Conservation (phyloP, 2,888 invertebrate species). For the Eupithecia subfuscata region DNA sequence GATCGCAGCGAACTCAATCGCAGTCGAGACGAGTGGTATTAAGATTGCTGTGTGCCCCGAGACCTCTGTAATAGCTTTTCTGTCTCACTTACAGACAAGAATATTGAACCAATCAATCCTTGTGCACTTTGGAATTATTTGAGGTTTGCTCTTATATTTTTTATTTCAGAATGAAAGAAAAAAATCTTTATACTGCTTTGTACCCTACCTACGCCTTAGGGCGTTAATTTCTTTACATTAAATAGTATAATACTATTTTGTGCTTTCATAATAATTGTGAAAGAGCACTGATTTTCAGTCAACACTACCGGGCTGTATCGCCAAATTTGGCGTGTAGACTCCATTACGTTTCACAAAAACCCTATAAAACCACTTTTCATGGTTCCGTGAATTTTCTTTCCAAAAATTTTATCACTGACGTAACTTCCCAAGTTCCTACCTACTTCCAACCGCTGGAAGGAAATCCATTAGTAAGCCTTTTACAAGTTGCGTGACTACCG, state of each 20-base stretch:
- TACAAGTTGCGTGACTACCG: slow-evolving; percentile 33
- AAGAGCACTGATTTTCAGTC: too few relatives aligned
- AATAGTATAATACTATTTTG: too few relatives aligned
- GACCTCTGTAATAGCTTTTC: slow-evolving; percentile 33
- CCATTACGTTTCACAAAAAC: background rate
- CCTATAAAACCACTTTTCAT: background rate
- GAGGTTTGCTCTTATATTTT: background rate
- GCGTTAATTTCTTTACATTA: too few relatives aligned
- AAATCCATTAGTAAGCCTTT: slow-evolving; percentile 35
- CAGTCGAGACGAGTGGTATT: slow-evolving; percentile 28
- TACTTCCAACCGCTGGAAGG: slow-evolving; percentile 15
- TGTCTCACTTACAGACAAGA: slow-evolving; percentile 20
- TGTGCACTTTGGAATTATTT: slow-evolving; percentile 20
- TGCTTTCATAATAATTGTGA: too few relatives aligned
- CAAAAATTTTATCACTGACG: background rate
- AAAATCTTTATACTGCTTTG: background rate
- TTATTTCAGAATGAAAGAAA: too few relatives aligned
- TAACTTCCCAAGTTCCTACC: slow-evolving; percentile 1
- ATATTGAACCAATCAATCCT: slow-evolving; percentile 23
- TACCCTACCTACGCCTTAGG: too few relatives aligned
- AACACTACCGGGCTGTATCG: background rate
- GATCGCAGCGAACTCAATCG: slow-evolving; percentile 28
- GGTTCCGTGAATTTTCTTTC: slow-evolving; percentile 7
- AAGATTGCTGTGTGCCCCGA: slow-evolving; percentile 29
- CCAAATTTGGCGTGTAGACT: background rate